phyloP scores from a whole-genome alignment of 2,888 invertebrate species.

The Erpobdella octoculata region DNA sequence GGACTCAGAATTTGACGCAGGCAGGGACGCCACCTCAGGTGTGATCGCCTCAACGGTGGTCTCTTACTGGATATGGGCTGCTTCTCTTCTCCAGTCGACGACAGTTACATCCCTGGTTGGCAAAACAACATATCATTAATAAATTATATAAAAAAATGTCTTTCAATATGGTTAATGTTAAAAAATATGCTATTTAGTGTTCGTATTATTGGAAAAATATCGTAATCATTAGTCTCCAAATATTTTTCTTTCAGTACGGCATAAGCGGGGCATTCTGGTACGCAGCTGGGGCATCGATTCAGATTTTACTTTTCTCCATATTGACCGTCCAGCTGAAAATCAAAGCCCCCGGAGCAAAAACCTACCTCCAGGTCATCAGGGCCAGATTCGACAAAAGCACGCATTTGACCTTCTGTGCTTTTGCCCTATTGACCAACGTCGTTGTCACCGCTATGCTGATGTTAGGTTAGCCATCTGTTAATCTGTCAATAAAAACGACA shows the following conservation, averaged over 20 bases:
- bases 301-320: conserved; percentile 43
- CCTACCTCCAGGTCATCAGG: conserved; percentile 50
- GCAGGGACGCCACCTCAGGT: conserved; percentile 50
- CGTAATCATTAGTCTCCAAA: background rate
- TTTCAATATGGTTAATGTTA: too few species aligned
- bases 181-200: background rate
- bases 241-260: conserved; percentile 45
- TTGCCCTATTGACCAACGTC: conserved; percentile 50
- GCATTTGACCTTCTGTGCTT: conserved; percentile 48
- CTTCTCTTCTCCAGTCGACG: conserved; percentile 50
- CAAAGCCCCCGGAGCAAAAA: conserved; percentile 52
- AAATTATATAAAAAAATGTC: background rate
- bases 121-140: background rate
- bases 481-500: background rate
- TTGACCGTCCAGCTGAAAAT: conserved; percentile 50
- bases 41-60: conserved; percentile 52
- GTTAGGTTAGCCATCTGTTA: conserved; percentile 42
- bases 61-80: conserved; percentile 54
- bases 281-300: conserved; percentile 49
- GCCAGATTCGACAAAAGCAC: conserved; percentile 48
- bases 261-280: conserved; percentile 52
- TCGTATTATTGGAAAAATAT: background rate
- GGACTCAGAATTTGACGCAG: conserved; percentile 52
- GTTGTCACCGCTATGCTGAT: conserved; percentile 51
- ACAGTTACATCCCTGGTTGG: conserved; percentile 49